phyloP scores from a whole-genome alignment of 2,797 vertebrate species.

The Sebastes umbrosus region DNA sequence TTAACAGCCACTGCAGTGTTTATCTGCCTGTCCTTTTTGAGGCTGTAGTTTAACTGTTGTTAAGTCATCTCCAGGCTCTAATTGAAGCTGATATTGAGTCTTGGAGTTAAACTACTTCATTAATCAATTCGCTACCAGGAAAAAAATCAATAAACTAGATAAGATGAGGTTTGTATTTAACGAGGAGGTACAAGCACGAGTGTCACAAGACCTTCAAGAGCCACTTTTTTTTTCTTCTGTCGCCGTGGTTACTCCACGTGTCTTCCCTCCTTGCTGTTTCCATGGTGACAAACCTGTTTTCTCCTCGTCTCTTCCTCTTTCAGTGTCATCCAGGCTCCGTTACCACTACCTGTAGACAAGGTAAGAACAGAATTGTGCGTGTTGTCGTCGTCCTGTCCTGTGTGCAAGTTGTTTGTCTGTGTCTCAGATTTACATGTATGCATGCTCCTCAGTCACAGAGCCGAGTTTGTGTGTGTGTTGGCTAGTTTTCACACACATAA shows the following conservation, averaged over 20 bases:
- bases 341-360: slow-evolving; percentile 98
- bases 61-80: not conserved
- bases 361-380: slow-evolving; percentile 81
- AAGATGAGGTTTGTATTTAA: not conserved
- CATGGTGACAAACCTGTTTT: slow-evolving; percentile 61
- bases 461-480: not conserved
- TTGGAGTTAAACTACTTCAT: not conserved
- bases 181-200: not conserved
- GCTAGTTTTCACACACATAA: not conserved
- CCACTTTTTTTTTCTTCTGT: slow-evolving; percentile 11
- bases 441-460: not conserved
- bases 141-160: not conserved
- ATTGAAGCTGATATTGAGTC: not conserved
- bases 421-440: not conserved
- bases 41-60: not conserved
- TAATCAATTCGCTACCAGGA: not conserved
- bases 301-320: slow-evolving; percentile 61
- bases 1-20: not conserved
- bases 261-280: slow-evolving; percentile 57
- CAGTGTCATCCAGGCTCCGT: slow-evolving; percentile 96
- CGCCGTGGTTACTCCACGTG: slow-evolving; percentile 49
- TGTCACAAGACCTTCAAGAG: slow-evolving; percentile 31
- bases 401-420: not conserved
- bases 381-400: not conserved
- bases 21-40: not conserved